phyloP scores from a whole-genome alignment of 2,113 vertebrate species.

The Tachuris rubrigastra region DNA sequence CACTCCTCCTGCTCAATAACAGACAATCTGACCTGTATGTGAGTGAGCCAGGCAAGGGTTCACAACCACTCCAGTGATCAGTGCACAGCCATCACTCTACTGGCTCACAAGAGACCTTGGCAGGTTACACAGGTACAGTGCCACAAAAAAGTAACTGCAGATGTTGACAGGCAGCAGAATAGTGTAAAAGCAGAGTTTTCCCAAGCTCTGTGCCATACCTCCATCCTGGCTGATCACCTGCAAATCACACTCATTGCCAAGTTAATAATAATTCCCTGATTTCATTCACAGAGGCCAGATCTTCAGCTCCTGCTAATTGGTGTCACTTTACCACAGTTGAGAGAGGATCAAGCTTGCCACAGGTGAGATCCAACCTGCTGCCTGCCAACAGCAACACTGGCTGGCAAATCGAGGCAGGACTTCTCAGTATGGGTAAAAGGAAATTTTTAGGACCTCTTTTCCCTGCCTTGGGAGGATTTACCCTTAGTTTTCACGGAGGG shows the following conservation, averaged over 20 bases:
- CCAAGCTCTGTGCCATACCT: neutral
- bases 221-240: neutral
- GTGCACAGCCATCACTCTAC: neutral
- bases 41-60: neutral
- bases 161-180: neutral
- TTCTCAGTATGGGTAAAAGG: neutral
- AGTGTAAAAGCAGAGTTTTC: neutral
- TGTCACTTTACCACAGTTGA: neutral
- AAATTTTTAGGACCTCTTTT: neutral
- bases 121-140: neutral
- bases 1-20: neutral
- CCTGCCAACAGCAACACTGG: neutral
- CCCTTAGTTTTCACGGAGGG: neutral
- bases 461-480: neutral
- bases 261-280: neutral
- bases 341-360: neutral
- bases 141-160: neutral
- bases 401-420: neutral
- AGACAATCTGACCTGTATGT: accelerated
- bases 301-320: neutral
- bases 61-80: neutral
- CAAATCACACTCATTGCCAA: neutral
- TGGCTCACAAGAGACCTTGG: neutral
- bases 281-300: neutral
- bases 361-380: neutral